These are phyloP conservation scores for Empidonax traillii DNA, from an alignment of 2,113 vertebrate genomes.

Conservation along the genomic window DNA sequence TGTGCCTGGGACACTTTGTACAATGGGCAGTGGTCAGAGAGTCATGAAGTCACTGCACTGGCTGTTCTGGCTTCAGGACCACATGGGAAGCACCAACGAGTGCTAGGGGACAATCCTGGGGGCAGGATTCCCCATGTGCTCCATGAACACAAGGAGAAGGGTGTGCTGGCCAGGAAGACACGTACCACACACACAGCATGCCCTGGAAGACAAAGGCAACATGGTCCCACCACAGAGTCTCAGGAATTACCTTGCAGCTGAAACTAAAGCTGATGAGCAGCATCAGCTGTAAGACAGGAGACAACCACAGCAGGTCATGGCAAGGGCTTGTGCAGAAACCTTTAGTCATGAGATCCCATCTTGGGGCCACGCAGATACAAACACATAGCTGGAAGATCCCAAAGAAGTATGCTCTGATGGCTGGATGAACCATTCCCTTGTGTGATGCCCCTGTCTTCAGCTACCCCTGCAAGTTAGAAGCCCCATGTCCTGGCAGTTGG, in stretches of 20 bases:
- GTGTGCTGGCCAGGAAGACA: not conserved
- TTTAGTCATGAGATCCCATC: not conserved
- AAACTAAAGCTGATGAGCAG: not conserved
- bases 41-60: not conserved
- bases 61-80: not conserved
- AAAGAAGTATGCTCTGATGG: not conserved
- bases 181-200: not conserved
- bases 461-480: not conserved
- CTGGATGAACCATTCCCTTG: not conserved
- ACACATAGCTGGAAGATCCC: not conserved
- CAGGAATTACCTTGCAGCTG: not conserved
- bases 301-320: not conserved
- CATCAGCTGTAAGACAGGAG: not conserved
- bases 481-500: not conserved
- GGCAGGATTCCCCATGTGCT: not conserved
- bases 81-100: fast-evolving
- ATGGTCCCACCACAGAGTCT: not conserved
- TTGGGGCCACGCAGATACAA: not conserved
- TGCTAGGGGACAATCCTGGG: not conserved
- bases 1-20: not conserved
- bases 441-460: not conserved
- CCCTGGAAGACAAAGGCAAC: not conserved
- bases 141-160: not conserved
- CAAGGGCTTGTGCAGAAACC: not conserved
- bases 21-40: not conserved